These are phyloP conservation scores for Sebastes vulpes DNA, from an alignment of 2,797 vertebrate genomes.

Conservation along the genomic window DNA sequence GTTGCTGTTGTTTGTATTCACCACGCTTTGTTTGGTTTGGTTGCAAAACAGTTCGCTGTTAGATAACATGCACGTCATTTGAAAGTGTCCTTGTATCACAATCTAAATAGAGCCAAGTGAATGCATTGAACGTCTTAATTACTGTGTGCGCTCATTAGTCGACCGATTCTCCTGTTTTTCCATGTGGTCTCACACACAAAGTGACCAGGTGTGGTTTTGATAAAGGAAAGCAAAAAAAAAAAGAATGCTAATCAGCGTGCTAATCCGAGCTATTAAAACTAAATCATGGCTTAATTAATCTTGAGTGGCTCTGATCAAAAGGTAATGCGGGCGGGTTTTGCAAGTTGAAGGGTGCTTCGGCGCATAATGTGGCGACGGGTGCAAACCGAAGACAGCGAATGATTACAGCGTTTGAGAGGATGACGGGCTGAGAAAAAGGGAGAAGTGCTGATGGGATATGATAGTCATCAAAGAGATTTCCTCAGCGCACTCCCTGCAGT, in stretches of 20 bases:
- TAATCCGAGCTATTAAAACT: slow-evolving; percentile 58
- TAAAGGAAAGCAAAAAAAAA: slow-evolving; percentile 17
- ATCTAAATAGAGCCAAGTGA: background rate
- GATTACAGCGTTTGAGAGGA: slow-evolving; percentile 21
- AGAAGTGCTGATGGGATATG: slow-evolving; percentile 18
- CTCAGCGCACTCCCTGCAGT: background rate
- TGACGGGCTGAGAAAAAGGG: slow-evolving; percentile 6
- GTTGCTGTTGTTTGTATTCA: background rate
- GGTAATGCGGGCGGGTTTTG: slow-evolving; percentile 26
- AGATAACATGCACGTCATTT: background rate
- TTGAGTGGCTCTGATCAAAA: slow-evolving; percentile 66
- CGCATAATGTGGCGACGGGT: slow-evolving; percentile 3
- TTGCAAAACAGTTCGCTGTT: background rate
- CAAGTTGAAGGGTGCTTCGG: slow-evolving; percentile 35
- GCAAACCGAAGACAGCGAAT: slow-evolving; percentile 9
- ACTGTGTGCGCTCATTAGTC: slow-evolving; percentile 29
- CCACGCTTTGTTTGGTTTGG: background rate
- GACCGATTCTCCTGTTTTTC: background rate
- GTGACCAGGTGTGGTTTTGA: slow-evolving; percentile 56
- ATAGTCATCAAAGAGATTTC: slow-evolving; percentile 37
- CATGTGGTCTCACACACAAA: slow-evolving; percentile 2
- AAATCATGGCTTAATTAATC: slow-evolving; percentile 61
- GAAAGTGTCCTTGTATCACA: background rate
- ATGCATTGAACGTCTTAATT: slow-evolving; percentile 12
- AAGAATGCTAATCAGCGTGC: slow-evolving; percentile 37